Base-by-base conservation (phyloP, 2,113 vertebrate genomes). In the Piprites chloris region DNA sequence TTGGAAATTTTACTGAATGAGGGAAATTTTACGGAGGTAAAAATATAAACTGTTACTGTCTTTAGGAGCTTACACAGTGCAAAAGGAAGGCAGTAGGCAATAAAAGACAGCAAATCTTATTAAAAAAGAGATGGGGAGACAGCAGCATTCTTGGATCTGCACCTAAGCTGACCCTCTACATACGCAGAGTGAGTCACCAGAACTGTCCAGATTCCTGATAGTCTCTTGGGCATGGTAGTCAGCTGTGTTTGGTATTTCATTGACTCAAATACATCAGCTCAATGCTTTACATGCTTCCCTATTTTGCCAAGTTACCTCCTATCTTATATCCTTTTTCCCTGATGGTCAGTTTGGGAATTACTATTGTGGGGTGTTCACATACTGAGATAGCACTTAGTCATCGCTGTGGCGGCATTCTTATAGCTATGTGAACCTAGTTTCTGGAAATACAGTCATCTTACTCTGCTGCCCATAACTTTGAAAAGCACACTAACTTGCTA, bases 341-440 rank as follows among this genome's bases (percentile, higher is more conserved):
- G 26, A 62, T 72, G 52, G 52, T 73, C 49, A 63, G 22, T 96
- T 85, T 77, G 63, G 59, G 56, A 96, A 89, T 85, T 39, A 71
- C 26, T 62, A 8, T 47, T 6, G 2, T 85, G 61, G 82, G 88
- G 49, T 87, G 50, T 93, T 97, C 94, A 75, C 22, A 88, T 46
- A 69, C 53, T 82, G 44, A 68, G 76, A 86, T 90, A 84, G 26
- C 13, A 65, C 61, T 96, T 96, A 96, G 87, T 97, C 96, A 96
- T 80, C 22, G 79, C 74, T 74, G 58, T 93, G 74, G 80, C 91
- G 85, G 30, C 11, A 66, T 95, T 96, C 91, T 75, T 84, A 79
- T 66, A 97, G 92, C 19, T 58, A 24, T 58, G 52, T 76, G 52
- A 44, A 94, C 71, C 88, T 93, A 49, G 24, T 58, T 97, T 98